Evolutionary conservation across 1,140 invertebrate species (phyloP), one percentile per base, ranked within the genome.

Genomic region (Zaprionus vittiger): DNA sequence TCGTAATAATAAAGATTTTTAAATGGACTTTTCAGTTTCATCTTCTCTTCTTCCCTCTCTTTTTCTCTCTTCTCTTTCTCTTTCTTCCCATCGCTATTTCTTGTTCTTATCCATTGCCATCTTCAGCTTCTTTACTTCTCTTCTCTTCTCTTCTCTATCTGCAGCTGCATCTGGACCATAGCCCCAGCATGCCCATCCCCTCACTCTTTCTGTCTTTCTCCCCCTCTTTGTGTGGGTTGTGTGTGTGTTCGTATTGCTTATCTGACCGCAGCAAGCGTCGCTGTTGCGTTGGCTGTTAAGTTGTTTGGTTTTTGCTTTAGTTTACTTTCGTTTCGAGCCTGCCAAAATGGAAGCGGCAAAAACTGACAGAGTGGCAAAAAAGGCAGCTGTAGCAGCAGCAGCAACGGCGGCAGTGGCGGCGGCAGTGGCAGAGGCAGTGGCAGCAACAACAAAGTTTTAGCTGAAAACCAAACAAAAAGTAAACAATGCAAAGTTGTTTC

Each of bases 401-500:
- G 56, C 56, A 37, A 2, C 15, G n/a, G 31, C 31, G 4, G 26
- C 26, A 2, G 26, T 28, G 9, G 17, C 20, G 1, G 4, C 55
- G 12, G 17, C 56, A 14, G 17, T 15, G n/a, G 55, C 55, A 37
- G 24, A 5, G n/a, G 28, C 28, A 12, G 26, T 28, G 38, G 41
- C 63, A 61, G 59, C 28, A 76, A 68, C 67, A 78, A 73, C 59
- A 76, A 76, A 76, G 73, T 76, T 76, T 71, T 72, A 76, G 73
- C 73, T 72, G 54, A 83, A 73, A 83, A 68, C 65, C 70, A 84
- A 84, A 74, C 77, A 80, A 83, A 83, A 84, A 74, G 77, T 84
- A 84, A 84, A 83, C 81, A 83, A 83, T 84, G 63, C 77, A 80
- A 77, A 84, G 73, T 74, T 69, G 72, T 76, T 82, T 71, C 70